These are phyloP conservation scores for Orchestes rusci DNA, from an alignment of 2,888 invertebrate genomes.

Conservation along the genomic window DNA sequence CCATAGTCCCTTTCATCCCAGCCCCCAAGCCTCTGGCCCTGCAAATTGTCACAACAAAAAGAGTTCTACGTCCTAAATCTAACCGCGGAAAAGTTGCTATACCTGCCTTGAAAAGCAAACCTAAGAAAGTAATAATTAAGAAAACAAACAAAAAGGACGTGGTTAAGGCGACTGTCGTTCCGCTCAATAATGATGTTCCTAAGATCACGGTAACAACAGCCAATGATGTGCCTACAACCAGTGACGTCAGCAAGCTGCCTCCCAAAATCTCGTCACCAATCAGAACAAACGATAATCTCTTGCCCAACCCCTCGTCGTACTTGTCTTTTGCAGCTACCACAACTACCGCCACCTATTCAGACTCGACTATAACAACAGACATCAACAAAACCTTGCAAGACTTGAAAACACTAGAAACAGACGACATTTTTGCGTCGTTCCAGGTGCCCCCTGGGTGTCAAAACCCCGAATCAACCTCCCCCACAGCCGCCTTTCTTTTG, in stretches of 20 bases:
- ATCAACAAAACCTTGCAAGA: constrained; percentile 4
- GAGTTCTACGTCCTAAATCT: background rate
- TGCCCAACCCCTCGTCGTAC: background rate
- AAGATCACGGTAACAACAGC: background rate
- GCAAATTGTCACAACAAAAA: background rate
- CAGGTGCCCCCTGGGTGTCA: constrained; percentile 50
- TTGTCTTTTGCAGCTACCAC: background rate
- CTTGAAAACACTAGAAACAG: constrained; percentile 39
- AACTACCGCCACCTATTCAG: background rate
- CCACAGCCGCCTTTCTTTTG: constrained; percentile 69
- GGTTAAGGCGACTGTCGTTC: background rate
- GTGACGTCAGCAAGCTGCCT: background rate
- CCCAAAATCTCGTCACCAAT: background rate
- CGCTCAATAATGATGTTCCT: background rate
- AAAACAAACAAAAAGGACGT: background rate
- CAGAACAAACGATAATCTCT: background rate
- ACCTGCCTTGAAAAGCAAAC: background rate
- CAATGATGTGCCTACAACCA: background rate
- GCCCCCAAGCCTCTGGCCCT: constrained; percentile 26
- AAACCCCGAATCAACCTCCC: constrained; percentile 58
- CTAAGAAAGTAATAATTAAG: background rate
- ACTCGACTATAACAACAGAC: background rate
- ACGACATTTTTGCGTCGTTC: constrained; percentile 54
- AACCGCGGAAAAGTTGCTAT: background rate
- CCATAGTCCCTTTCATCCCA: constrained; percentile 38